These are phyloP conservation scores for Meteorus colon DNA, from an alignment of 2,888 invertebrate species.

Conservation along the genomic window DNA sequence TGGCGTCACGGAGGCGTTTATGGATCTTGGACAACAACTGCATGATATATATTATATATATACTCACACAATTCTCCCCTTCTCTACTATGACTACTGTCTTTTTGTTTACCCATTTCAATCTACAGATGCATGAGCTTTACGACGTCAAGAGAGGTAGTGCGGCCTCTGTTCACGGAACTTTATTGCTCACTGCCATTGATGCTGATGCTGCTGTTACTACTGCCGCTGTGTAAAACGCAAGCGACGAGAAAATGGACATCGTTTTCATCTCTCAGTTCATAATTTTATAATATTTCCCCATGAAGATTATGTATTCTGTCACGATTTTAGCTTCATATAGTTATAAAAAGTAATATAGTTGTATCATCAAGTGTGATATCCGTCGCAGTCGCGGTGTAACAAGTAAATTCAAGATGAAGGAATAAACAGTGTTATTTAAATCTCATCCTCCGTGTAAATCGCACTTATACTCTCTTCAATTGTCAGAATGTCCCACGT, in stretches of 20 bases:
- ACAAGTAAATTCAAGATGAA: no score
- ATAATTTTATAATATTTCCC: not conserved
- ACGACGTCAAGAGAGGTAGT: not conserved
- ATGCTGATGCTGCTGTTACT: constrained; percentile 1
- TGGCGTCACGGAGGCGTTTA: constrained; percentile 30
- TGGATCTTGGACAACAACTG: constrained; percentile 13
- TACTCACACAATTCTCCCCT: constrained; percentile 4
- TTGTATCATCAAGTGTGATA: no score
- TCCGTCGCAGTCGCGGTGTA: no score
- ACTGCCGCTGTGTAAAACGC: not conserved
- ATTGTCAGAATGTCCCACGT: no score
- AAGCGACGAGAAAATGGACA: not conserved
- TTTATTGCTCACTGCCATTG: not conserved
- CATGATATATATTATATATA: not conserved
- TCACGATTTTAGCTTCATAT: no score
- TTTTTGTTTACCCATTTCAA: constrained; percentile 19
- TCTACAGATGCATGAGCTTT: constrained; percentile 25
- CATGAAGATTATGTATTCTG: no score
- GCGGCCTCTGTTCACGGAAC: not conserved
- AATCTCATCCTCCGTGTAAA: no score
- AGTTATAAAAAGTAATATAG: no score
- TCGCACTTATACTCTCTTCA: no score
- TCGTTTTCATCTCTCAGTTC: not conserved
- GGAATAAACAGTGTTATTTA: no score
- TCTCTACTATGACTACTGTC: not conserved